Evolutionary conservation across 2,888 invertebrate genomes (phyloP), one percentile per base, ranked within the genome.

Genomic region (Stenodera caucasica): DNA sequence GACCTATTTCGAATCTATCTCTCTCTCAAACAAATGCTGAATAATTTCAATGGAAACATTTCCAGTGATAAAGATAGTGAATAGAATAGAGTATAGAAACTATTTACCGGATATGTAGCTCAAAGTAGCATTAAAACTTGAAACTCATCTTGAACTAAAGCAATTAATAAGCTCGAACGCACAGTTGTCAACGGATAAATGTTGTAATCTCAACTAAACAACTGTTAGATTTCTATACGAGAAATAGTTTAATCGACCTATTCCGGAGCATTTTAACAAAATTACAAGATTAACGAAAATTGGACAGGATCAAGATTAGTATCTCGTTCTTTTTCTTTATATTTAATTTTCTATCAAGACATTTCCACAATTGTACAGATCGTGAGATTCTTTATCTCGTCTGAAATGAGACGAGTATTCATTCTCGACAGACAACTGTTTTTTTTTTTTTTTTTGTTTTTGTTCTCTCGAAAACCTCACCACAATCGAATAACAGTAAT

Each of bases 311-410:
- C 9, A 26, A 26, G 26, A 26, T 26, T 26, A 26, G 1, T 30
- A 5, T 30, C 30, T 30, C 26, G 3, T 7, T 26, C 26, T 26
- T 7, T 26, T 3, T 26, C 26, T 26, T 26, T 7, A 26, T 7
- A 70, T 70, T 70, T 70, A 70, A 70, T 70, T 70, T 70, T 67
- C 67, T 68, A 66, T 67, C 64, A 61, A 64, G 68, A 66, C 65
- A 68, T 66, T 67, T 65, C 58, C 63, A 64, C 67, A 61, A 61
- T 62, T 64, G 67, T 26, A 6, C 7, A 6, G 26, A 26, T 30
- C 30, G 26, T 26, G 26, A 26, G 5, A 26, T 26, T 26, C 2
- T 4, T 26, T 26, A 4, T 9, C 9, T 30, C 8, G 30, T 30
- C 8, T 5, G 5, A 5, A 26, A 26, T 30, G n/a, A n/a, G n/a